Conservation (phyloP, 1,140 invertebrate species). For the Oryctes rhinoceros region DNA sequence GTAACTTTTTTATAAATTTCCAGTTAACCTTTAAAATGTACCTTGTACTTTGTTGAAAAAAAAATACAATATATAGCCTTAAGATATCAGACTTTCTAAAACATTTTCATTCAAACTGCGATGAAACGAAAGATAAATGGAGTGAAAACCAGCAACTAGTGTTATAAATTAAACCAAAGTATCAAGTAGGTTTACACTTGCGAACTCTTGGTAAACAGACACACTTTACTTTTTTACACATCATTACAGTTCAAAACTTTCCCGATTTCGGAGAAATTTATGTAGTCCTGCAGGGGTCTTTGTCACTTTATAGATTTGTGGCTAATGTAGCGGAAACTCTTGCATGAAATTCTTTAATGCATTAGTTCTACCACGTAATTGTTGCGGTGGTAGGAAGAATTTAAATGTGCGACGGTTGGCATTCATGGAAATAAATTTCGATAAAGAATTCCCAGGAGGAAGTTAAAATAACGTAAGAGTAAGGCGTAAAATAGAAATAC, state of each 20-base stretch:
- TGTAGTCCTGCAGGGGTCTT: slow-evolving; percentile 18
- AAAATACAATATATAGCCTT: no score
- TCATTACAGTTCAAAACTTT: slow-evolving; percentile 35
- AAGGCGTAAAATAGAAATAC: no score
- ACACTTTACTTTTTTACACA: slow-evolving; percentile 27
- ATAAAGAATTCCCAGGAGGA: no score
- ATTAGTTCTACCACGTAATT: slow-evolving; percentile 31
- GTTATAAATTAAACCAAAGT: not conserved
- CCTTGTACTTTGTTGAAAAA: no score
- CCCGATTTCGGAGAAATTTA: slow-evolving; percentile 15
- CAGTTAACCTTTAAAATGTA: no score
- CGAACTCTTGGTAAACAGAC: not conserved
- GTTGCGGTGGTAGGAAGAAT: slow-evolving; percentile 3
- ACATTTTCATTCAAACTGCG: no score
- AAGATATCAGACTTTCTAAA: no score
- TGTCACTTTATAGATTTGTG: slow-evolving; percentile 35
- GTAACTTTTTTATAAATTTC: no score
- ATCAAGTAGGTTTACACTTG: not conserved
- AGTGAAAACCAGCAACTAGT: not conserved
- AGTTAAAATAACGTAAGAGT: no score
- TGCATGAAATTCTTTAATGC: slow-evolving; percentile 8
- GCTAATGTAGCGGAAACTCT: slow-evolving; percentile 31
- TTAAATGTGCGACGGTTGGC: not conserved
- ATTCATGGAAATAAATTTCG: not conserved
- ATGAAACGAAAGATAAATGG: no score